Conservation (phyloP, 2,113 vertebrate genomes). For the Xyliphius kryptos region DNA sequence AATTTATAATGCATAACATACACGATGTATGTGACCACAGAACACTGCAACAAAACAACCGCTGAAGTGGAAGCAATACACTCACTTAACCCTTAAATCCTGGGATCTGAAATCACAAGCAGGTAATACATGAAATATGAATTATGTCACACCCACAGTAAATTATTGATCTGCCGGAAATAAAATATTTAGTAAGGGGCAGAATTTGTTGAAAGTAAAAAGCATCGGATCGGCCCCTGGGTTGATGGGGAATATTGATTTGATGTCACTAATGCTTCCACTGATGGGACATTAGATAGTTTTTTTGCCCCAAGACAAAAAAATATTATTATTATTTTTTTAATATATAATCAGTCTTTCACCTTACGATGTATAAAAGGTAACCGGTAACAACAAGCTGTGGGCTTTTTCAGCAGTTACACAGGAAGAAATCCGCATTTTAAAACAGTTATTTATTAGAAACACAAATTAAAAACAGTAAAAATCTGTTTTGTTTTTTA, state of each 20-base stretch:
- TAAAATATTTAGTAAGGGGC: conserved; percentile 50
- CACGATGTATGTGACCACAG: neutral
- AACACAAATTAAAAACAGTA: no score
- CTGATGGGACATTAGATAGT: neutral
- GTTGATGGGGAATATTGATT: neutral
- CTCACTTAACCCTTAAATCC: conserved; percentile 4
- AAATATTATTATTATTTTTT: no score
- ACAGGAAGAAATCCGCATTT: no score
- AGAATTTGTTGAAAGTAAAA: conserved; percentile 34
- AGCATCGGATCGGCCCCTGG: conserved; percentile 13
- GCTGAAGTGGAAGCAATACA: neutral
- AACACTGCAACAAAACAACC: conserved; percentile 4
- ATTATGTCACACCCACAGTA: conserved; percentile 32
- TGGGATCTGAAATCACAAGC: conserved; percentile 7
- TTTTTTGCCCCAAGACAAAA: neutral
- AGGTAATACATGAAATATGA: conserved; percentile 41
- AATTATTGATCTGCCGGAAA: conserved; percentile 52
- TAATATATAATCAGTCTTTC: no score
- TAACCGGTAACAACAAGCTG: no score
- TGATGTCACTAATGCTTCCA: conserved; percentile 9
- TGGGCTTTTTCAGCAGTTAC: no score
- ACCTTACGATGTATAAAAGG: no score
- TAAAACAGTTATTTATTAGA: no score
- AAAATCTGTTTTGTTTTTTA: no score
- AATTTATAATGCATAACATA: neutral